Conservation (phyloP, 2,888 invertebrate genomes). For the Nomada ferruginata region DNA sequence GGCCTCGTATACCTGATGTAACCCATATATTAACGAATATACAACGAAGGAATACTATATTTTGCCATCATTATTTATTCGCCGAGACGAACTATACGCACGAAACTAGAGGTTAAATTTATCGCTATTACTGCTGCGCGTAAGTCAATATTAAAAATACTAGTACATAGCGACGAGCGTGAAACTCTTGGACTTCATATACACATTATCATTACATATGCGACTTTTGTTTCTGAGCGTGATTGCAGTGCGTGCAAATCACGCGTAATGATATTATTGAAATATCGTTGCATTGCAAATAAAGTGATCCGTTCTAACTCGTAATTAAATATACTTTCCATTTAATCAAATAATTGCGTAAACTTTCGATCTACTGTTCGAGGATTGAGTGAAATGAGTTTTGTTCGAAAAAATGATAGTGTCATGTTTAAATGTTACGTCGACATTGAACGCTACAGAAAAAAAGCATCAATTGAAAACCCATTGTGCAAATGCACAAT, state of each 20-base stretch:
- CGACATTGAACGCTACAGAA: background rate
- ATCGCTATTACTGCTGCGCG: background rate
- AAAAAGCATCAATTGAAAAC: background rate
- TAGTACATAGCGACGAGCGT: conserved; percentile 23
- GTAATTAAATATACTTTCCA: conserved; percentile 5
- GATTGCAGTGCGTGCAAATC: background rate
- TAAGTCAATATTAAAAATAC: conserved; percentile 51
- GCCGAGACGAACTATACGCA: background rate
- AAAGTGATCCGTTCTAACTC: background rate
- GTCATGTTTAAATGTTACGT: conserved; percentile 3
- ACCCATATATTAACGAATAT: conserved; percentile 33
- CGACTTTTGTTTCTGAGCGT: background rate
- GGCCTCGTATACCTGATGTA: conserved; percentile 45
- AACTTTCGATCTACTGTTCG: background rate
- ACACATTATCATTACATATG: background rate
- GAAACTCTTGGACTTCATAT: background rate
- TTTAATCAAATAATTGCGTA: background rate
- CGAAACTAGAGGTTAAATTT: conserved; percentile 3
- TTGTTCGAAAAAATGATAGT: conserved; percentile 1
- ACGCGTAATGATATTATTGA: background rate
- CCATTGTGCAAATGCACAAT: conserved; percentile 30
- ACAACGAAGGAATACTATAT: conserved; percentile 21
- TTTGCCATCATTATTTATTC: background rate
- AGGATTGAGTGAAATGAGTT: background rate
- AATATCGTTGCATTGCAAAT: background rate